These are phyloP conservation scores for Struthio camelus DNA, from an alignment of 2,113 vertebrate genomes.

Conservation along the genomic window DNA sequence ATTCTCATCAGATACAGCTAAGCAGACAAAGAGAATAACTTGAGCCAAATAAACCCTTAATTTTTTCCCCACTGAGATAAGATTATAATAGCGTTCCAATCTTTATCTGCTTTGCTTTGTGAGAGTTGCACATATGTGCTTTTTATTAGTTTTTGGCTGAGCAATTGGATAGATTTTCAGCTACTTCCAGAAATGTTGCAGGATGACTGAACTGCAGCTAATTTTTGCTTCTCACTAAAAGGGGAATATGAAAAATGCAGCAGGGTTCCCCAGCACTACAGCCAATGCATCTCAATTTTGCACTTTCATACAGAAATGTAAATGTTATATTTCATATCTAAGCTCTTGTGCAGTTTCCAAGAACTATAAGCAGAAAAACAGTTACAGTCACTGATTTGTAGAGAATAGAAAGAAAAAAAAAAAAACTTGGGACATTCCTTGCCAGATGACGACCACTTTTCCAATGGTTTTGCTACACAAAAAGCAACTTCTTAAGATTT, in stretches of 20 bases:
- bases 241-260: slow-evolving; percentile 49
- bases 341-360: not conserved
- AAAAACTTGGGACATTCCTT: not conserved
- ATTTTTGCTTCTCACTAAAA: not conserved
- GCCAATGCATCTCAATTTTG: slow-evolving; percentile 39
- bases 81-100: slow-evolving; percentile 31
- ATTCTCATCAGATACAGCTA: slow-evolving; percentile 18
- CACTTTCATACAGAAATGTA: slow-evolving; percentile 14
- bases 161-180: slow-evolving; percentile 53
- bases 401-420: slow-evolving; percentile 6
- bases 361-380: slow-evolving; percentile 11
- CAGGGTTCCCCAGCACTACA: not conserved
- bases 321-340: not conserved
- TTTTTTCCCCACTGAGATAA: slow-evolving; percentile 27
- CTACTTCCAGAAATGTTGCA: slow-evolving; percentile 24
- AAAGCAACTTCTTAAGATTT: not conserved
- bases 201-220: slow-evolving; percentile 34
- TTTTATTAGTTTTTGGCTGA: slow-evolving; percentile 44
- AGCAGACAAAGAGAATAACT: slow-evolving; percentile 51
- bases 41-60: slow-evolving; percentile 46
- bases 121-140: slow-evolving; percentile 5
- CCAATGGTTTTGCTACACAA: slow-evolving; percentile 25
- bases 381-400: slow-evolving; percentile 20
- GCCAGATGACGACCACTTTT: slow-evolving; percentile 58
- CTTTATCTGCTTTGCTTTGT: slow-evolving; percentile 25